Percentiles rank a stretch among this genome's conserved stretches.
Evolutionary conservation across 2,113 vertebrate species (phyloP).

Genomic region (Daboia siamensis): DNA sequence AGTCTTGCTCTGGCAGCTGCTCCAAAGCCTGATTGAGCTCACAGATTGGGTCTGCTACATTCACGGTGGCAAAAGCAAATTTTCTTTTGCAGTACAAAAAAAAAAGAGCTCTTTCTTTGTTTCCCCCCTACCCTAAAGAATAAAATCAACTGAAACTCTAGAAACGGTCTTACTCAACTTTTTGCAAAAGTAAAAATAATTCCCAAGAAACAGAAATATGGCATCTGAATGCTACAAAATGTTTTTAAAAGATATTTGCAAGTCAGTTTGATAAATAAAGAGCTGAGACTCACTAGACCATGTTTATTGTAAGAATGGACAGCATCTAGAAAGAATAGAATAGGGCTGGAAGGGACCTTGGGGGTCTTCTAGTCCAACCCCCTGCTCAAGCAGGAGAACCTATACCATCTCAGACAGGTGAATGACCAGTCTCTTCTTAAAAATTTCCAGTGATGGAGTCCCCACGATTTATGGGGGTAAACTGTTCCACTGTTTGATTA

Average conservation of each 20-base stretch:
- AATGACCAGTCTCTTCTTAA: too few species aligned
- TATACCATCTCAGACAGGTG: too few species aligned
- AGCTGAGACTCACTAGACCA: not conserved
- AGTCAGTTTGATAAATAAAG: not conserved
- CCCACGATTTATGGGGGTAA: too few species aligned
- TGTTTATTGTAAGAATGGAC: not conserved
- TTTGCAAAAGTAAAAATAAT: not conserved
- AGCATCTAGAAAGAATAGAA: not conserved
- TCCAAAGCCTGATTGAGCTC: constrained; percentile 11
- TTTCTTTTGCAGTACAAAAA: not conserved
- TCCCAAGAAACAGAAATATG: not conserved
- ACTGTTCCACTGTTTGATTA: too few species aligned
- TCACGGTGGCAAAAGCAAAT: not conserved
- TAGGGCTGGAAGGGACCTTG: too few species aligned
- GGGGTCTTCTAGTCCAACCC: too few species aligned
- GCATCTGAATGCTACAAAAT: not conserved
- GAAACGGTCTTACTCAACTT: not conserved
- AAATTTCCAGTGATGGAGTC: too few species aligned
- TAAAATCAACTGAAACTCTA: not conserved
- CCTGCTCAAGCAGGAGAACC: too few species aligned
- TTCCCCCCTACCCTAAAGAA: not conserved
- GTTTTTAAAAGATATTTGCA: not conserved
- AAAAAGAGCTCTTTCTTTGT: not conserved
- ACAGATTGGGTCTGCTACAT: not conserved
- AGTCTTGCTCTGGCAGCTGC: constrained; percentile 1